Percentiles rank a stretch among this genome's conserved stretches.
Conservation (phyloP, 2,888 invertebrate genomes). For the Ceraclea dissimilis region DNA sequence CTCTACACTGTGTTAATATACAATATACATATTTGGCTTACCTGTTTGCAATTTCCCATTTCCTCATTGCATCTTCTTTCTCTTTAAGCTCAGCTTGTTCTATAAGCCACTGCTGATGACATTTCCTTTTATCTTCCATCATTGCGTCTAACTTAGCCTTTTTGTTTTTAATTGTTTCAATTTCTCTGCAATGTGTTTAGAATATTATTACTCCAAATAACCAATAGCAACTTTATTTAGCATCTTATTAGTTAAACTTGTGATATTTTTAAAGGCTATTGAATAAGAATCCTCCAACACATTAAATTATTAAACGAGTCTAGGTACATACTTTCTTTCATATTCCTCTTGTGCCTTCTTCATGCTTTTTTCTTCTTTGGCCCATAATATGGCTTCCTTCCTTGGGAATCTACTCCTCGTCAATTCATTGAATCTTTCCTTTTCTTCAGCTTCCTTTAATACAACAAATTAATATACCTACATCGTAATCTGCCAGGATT, state of each 20-base stretch:
- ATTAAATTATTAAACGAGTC: no score
- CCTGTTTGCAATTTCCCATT: slow-evolving; percentile 22
- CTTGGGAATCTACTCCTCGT: slow-evolving; percentile 8
- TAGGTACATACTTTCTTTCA: slow-evolving; percentile 8
- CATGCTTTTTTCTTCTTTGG: slow-evolving; percentile 17
- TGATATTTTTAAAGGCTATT: no score
- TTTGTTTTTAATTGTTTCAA: slow-evolving; percentile 7
- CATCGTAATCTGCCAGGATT: neutral
- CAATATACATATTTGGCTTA: no score
- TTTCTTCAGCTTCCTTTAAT: slow-evolving; percentile 15
- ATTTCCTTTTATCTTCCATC: slow-evolving; percentile 12
- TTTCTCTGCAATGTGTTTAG: slow-evolving; percentile 13
- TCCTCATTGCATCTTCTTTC: slow-evolving; percentile 4
- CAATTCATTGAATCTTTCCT: slow-evolving; percentile 9
- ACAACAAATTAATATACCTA: neutral
- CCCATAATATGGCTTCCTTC: slow-evolving; percentile 5
- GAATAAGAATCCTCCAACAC: no score
- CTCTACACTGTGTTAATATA: no score
- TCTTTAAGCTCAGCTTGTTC: slow-evolving; percentile 7
- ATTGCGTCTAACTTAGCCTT: slow-evolving; percentile 4
- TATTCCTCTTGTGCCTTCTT: slow-evolving; percentile 17
- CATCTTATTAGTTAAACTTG: no score
- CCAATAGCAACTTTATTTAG: no score
- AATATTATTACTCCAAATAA: no score
- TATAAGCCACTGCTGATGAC: slow-evolving; percentile 16